Evolutionary conservation across 2,888 invertebrate genomes (phyloP), one percentile per base, ranked within the genome.

Genomic region (Ochlodes sylvanus): DNA sequence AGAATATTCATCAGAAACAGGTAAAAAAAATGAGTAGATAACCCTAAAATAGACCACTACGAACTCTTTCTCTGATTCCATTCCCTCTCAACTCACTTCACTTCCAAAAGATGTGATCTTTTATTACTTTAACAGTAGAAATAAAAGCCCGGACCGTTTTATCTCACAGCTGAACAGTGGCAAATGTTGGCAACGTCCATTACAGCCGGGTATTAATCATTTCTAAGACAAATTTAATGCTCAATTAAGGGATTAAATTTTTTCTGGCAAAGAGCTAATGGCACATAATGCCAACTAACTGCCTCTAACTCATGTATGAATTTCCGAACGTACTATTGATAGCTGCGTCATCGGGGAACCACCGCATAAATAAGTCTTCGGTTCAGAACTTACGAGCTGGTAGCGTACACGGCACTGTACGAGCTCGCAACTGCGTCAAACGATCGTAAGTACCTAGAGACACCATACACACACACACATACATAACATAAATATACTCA

Each of bases 141-240:
- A 67, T 67, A 56, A 67, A 61, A 41, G 7, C 42, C 21, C n/a
- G 56, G 57, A 57, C 56, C 38, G 32, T 68, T 55, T 55, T 68
- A 68, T 68, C 62, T 67, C 60, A 61, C 56, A 54, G 55, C 17
- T 50, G 56, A 47, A 62, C 63, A 57, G 62, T 63, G 63, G 68
- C 61, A 17, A 62, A 63, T 63, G 68, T 57, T 68, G 68, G 68
- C 68, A 68, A 50, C 62, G 68, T 68, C 68, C 62, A 50, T 63
- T 62, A 63, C 68, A 68, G 55, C 56, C 68, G 62, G 7, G 5
- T 57, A 68, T 68, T 56, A 62, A 68, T 68, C 68, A 68, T 62
- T 68, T 61, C 68, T 63, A 68, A 68, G 68, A 68, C 68, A 68
- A 68, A 68, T 68, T 68, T 68, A 68, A 68, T 68, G 68, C 68